A percentile compares a stretch with the other conserved stretches of the same genome.
Evolutionary conservation across 1,140 invertebrate species (phyloP).

Genomic region (Onthophagus taurus): DNA sequence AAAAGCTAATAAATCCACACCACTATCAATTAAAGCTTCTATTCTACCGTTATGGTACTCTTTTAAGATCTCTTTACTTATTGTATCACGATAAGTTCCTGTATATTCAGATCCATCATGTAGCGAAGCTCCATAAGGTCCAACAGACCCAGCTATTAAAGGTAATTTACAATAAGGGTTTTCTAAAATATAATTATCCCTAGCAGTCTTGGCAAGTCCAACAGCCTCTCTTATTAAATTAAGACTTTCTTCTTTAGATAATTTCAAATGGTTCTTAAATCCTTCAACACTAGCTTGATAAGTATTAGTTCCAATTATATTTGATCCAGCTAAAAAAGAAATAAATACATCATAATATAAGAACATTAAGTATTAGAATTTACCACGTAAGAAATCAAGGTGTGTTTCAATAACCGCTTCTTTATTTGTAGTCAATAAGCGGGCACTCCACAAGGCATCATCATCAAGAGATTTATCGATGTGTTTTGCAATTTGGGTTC

Average conservation of each 20-base stretch:
- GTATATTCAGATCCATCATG: slow-evolving; percentile 60
- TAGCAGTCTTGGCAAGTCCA: slow-evolving; percentile 36
- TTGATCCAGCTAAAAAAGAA: slow-evolving; percentile 43
- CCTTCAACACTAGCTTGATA: slow-evolving; percentile 53
- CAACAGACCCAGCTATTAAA: slow-evolving; percentile 50
- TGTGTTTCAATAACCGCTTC: slow-evolving; percentile 42
- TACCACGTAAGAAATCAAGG: slow-evolving; percentile 42
- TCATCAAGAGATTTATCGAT: slow-evolving; percentile 30
- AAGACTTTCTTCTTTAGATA: slow-evolving; percentile 37
- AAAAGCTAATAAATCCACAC: slow-evolving; percentile 50
- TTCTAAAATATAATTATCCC: background rate
- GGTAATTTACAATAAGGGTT: background rate
- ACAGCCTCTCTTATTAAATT: slow-evolving; percentile 43
- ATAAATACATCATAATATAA: slow-evolving; percentile 3
- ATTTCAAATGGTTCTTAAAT: slow-evolving; percentile 43
- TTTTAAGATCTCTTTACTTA: slow-evolving; percentile 42
- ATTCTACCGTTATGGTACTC: slow-evolving; percentile 51
- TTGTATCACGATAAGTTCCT: slow-evolving; percentile 47
- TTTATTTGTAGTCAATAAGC: slow-evolving; percentile 38
- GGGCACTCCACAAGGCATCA: slow-evolving; percentile 45
- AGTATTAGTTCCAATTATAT: slow-evolving; percentile 50
- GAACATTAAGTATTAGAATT: background rate
- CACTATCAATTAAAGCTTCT: slow-evolving; percentile 42
- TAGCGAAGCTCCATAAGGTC: slow-evolving; percentile 55
- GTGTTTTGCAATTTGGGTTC: slow-evolving; percentile 15